Base-by-base conservation (phyloP, 2,888 invertebrate genomes). In the Rhyacophila evoluta region DNA sequence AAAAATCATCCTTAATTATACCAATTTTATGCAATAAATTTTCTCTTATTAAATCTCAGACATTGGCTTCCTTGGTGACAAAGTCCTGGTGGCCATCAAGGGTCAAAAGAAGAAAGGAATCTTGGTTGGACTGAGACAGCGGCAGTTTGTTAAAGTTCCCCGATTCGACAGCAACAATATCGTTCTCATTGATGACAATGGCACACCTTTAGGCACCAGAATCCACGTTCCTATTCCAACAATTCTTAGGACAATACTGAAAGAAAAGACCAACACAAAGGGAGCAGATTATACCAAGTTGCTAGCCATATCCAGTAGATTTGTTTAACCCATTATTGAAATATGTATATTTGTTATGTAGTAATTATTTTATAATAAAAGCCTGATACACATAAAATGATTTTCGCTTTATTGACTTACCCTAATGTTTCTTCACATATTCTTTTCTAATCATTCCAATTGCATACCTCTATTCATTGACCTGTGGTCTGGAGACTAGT, bases 211-310 rank as follows among this genome's bases (percentile, higher is more conserved):
- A 2, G 99, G 99, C 15, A 99, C 97, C 1, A 91, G 99, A 83
- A 97, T 99, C 83, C 95, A 96, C 84, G 97, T 96, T 1, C 99
- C 99, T 0, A 94, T 99, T 81, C 99, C 99, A 0, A 95, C 97
- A 1, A 91, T 95, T 80, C 89, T 98, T 72, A 90, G 98, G 75
- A 95, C 95, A 8, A 94, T 96, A 81, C 89, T 97, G 37, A 96
- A 95, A 86, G 93, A 95, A 83, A 94, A 94, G 85, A 95, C 95
- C 0, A 91, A 93, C 79, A 89, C 93, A 0, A 97, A 97, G 86
- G 95, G 95, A 15, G 95, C 95, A 0, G 97, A 97, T 88, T 97
- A 97, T 85, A 97, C 98, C 0, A 98, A 98, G 88, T 87, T 99
- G 72, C 87, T 98, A 83, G 95, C 96, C 1, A 95, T 98, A 83